phyloP scores from a whole-genome alignment of 2,113 vertebrate genomes.

The Nematolebias whitei region DNA sequence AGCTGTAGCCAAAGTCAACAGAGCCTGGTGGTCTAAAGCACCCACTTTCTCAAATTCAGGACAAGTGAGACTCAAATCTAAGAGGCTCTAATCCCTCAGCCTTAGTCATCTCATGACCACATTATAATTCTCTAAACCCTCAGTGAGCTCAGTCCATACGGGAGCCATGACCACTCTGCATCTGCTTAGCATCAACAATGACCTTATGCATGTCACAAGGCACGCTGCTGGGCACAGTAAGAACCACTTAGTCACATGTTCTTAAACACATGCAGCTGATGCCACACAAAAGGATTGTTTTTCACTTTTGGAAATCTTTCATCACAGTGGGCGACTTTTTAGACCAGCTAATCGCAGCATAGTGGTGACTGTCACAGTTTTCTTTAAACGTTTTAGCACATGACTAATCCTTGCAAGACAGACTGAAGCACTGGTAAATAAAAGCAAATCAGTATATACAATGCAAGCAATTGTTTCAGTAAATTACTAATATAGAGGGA shows the following conservation, averaged over 20 bases:
- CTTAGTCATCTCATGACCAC: slow-evolving; percentile 72
- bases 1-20: slow-evolving; percentile 46
- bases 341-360: slow-evolving; percentile 25
- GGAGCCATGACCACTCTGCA: slow-evolving; percentile 29
- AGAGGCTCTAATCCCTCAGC: slow-evolving; percentile 64
- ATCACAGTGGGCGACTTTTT: slow-evolving; percentile 39
- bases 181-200: slow-evolving; percentile 59
- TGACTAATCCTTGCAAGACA: slow-evolving; percentile 21
- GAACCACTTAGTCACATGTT: slow-evolving; percentile 40
- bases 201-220: slow-evolving; percentile 65
- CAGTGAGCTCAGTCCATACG: slow-evolving; percentile 45
- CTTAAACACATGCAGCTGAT: slow-evolving; percentile 48
- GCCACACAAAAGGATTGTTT: slow-evolving; percentile 41
- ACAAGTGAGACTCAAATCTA: slow-evolving; percentile 51
- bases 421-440: background rate
- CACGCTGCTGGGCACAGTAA: slow-evolving; percentile 42
- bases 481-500: background rate
- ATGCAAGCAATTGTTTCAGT: background rate
- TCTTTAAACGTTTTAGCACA: slow-evolving; percentile 23
- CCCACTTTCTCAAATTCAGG: slow-evolving; percentile 57
- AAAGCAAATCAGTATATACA: background rate
- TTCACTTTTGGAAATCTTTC: slow-evolving; percentile 43
- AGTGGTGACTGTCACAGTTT: slow-evolving; percentile 33
- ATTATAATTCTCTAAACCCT: slow-evolving; percentile 70
- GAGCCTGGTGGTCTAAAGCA: slow-evolving; percentile 59